These are phyloP conservation scores for Drosophila lini DNA, from an alignment of 1,140 invertebrate species.

Conservation along the genomic window DNA sequence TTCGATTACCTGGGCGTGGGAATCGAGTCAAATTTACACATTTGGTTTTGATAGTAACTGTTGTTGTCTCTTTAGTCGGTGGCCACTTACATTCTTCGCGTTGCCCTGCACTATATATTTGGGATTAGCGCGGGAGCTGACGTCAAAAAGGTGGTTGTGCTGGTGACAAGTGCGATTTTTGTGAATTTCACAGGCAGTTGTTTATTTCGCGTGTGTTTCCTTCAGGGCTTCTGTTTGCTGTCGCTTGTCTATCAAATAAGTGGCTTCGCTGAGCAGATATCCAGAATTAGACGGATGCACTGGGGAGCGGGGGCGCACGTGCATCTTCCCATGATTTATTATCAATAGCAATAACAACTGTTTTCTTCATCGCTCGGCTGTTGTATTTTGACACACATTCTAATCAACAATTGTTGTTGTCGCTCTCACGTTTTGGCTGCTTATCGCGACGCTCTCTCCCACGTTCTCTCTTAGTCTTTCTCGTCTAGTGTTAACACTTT, in stretches of 20 bases:
- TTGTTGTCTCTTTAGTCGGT: constrained; percentile 1
- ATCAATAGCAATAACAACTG: constrained; percentile 34
- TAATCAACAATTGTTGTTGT: constrained; percentile 52
- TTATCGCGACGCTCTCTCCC: constrained; percentile 19
- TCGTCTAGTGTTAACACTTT: constrained; percentile 23
- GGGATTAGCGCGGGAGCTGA: constrained; percentile 15
- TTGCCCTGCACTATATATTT: constrained; percentile 23
- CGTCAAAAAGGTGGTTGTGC: not conserved
- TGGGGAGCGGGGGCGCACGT: constrained; percentile 21
- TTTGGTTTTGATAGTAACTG: not conserved
- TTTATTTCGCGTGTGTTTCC: constrained; percentile 17
- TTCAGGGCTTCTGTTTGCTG: constrained; percentile 4
- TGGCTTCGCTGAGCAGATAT: constrained; percentile 20
- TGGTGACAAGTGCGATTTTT: constrained; percentile 49
- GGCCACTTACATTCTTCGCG: constrained; percentile 57
- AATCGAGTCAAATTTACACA: constrained; percentile 19
- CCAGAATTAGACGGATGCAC: constrained; percentile 28
- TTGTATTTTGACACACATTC: constrained; percentile 70
- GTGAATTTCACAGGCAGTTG: constrained; percentile 47
- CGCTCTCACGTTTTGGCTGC: constrained; percentile 1
- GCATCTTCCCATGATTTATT: constrained; percentile 24
- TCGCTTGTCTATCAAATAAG: constrained; percentile 5
- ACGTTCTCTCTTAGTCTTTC: constrained; percentile 8
- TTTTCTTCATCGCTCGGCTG: constrained; percentile 17
- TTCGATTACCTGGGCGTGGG: constrained; percentile 12